Evolutionary conservation across 2,797 vertebrate species (phyloP).

Genomic region (Erpetoichthys calabaricus): DNA sequence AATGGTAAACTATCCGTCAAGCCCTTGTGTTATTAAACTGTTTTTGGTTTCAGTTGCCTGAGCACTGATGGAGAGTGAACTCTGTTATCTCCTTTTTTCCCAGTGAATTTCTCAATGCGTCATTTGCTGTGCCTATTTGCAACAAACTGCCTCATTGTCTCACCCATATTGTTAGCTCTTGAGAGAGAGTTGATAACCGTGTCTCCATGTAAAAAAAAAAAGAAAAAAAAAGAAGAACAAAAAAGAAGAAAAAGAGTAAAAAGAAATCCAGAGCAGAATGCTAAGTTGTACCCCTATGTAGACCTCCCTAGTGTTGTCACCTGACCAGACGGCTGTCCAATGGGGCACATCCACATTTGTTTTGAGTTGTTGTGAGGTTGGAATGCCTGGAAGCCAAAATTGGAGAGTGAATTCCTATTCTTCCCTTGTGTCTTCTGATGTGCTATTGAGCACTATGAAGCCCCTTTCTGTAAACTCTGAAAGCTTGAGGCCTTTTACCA

Average conservation of each 20-base stretch:
- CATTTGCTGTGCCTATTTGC: constrained; percentile 27
- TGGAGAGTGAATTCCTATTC: constrained; percentile 17
- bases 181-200: constrained; percentile 59
- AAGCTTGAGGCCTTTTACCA: constrained; percentile 5
- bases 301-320: constrained; percentile 36
- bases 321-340: constrained; percentile 35
- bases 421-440: constrained; percentile 17
- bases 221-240: constrained; percentile 20
- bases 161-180: constrained; percentile 42
- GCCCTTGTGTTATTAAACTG: constrained; percentile 41
- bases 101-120: constrained; percentile 24
- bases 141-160: constrained; percentile 43
- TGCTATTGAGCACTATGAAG: constrained; percentile 12
- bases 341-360: constrained; percentile 16
- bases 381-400: constrained; percentile 10
- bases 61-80: constrained; percentile 17
- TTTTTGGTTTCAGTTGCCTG: constrained; percentile 40
- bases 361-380: constrained; percentile 28
- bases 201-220: constrained; percentile 49
- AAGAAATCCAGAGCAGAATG: constrained; percentile 54
- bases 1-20: constrained; percentile 21
- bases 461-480: constrained; percentile 14
- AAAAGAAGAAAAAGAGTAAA: constrained; percentile 32
- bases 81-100: constrained; percentile 29
- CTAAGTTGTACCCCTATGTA: constrained; percentile 27